Conservation (phyloP, 1,140 invertebrate genomes). For the Pogonognathellus flavescens region DNA sequence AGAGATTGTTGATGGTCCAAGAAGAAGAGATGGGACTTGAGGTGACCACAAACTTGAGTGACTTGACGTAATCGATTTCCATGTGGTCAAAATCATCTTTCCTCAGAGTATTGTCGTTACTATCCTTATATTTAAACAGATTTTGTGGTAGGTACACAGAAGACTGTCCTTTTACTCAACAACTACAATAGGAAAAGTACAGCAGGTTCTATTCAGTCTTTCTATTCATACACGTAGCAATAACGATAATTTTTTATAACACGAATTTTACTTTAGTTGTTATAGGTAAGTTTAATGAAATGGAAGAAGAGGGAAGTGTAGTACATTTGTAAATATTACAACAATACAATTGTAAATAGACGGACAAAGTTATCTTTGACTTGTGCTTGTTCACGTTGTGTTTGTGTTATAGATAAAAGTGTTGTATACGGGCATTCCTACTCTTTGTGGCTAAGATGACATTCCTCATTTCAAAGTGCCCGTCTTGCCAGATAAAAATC, state of each 20-base stretch:
- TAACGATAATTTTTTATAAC: background rate
- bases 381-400: background rate
- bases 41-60: background rate
- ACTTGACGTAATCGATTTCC: slow-evolving; percentile 35
- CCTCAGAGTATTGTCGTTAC: background rate
- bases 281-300: background rate
- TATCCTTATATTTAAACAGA: no score
- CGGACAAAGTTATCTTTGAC: background rate
- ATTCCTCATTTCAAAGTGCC: slow-evolving; percentile 60
- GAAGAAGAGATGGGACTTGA: background rate
- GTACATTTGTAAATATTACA: background rate
- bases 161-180: no score
- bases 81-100: slow-evolving; percentile 28
- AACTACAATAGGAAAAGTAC: no score
- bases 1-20: slow-evolving; percentile 11
- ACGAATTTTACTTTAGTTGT: background rate
- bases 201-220: no score
- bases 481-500: slow-evolving; percentile 63
- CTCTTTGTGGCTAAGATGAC: slow-evolving; percentile 43
- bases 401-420: slow-evolving; percentile 41
- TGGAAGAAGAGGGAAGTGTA: background rate
- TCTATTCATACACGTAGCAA: no score
- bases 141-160: background rate
- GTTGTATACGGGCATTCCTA: slow-evolving; percentile 43
- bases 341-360: background rate